A percentile compares a stretch with the other conserved stretches of the same genome.
These are phyloP conservation scores for Drosophila pseudoananassae DNA, from an alignment of 1,140 invertebrate genomes.

Conservation along the genomic window DNA sequence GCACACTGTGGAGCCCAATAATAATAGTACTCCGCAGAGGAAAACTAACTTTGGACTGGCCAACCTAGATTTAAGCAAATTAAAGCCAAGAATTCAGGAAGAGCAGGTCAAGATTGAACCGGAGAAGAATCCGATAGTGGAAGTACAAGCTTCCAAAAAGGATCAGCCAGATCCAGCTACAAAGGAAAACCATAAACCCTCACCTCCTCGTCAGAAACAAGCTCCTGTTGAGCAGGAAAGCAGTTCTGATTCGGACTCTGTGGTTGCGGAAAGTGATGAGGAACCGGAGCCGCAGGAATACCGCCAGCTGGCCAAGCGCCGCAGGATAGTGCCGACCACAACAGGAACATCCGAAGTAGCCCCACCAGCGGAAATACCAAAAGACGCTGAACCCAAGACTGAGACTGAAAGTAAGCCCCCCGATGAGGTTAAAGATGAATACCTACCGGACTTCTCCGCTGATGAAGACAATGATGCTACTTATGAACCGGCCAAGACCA, in stretches of 20 bases:
- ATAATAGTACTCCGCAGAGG: conserved; percentile 26
- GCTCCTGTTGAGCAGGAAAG: background rate
- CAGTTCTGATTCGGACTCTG: conserved; percentile 71
- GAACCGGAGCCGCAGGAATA: conserved; percentile 64
- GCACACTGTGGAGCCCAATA: conserved; percentile 34
- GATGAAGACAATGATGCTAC: conserved; percentile 64
- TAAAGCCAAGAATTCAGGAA: conserved; percentile 16
- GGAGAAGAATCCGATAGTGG: background rate
- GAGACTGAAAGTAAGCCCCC: background rate
- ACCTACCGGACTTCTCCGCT: conserved; percentile 59
- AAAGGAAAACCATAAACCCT: background rate
- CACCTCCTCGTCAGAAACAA: background rate
- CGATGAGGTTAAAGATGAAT: conserved; percentile 1
- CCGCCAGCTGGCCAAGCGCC: conserved; percentile 69
- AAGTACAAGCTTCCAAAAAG: background rate
- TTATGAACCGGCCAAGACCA: conserved; percentile 43
- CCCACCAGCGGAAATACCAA: background rate
- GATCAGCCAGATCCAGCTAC: background rate
- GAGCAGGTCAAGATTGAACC: background rate
- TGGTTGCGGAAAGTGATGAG: conserved; percentile 78
- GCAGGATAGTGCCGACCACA: conserved; percentile 40
- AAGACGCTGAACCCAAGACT: background rate
- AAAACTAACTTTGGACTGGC: conserved; percentile 62
- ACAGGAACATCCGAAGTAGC: conserved; percentile 5
- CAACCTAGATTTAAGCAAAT: conserved; percentile 69